phyloP scores from a whole-genome alignment of 2,888 invertebrate genomes.

The Diogma glabrata region DNA sequence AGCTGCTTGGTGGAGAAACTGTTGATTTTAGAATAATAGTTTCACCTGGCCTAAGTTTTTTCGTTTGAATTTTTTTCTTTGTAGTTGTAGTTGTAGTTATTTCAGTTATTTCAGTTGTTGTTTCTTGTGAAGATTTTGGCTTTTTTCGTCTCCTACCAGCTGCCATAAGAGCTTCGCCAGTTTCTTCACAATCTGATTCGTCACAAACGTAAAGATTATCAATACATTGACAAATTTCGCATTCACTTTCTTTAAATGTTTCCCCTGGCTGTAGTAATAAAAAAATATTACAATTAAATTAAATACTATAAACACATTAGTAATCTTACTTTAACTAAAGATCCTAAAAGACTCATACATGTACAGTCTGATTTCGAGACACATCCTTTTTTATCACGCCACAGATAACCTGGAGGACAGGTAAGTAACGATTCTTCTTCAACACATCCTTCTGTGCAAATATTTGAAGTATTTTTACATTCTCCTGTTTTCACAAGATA shows the following conservation, averaged over 20 bases:
- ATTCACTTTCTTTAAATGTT: slow-evolving; percentile 45
- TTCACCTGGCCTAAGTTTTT: no score
- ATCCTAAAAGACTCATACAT: slow-evolving; percentile 53
- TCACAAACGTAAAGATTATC: slow-evolving; percentile 59
- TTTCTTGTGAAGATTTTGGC: neutral
- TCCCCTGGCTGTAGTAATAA: slow-evolving; percentile 51
- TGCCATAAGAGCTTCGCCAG: slow-evolving; percentile 13
- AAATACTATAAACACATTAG: slow-evolving; percentile 9
- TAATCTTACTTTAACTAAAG: slow-evolving; percentile 47
- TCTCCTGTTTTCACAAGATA: neutral
- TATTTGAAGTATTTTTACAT: slow-evolving; percentile 25
- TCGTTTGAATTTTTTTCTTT: neutral
- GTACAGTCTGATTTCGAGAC: slow-evolving; percentile 63
- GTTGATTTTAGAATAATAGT: slow-evolving; percentile 24
- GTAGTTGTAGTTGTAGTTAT: neutral
- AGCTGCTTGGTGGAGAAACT: slow-evolving; percentile 38
- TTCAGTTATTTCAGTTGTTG: neutral
- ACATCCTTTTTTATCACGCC: slow-evolving; percentile 63
- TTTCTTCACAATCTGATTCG: slow-evolving; percentile 10
- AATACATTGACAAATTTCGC: slow-evolving; percentile 68
- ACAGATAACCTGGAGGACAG: slow-evolving; percentile 49
- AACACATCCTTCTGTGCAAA: slow-evolving; percentile 31
- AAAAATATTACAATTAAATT: no score
- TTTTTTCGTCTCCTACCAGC: slow-evolving; percentile 3
- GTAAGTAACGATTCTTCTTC: slow-evolving; percentile 31